phyloP scores from a whole-genome alignment of 2,113 vertebrate species.

The Noturus placidus region DNA sequence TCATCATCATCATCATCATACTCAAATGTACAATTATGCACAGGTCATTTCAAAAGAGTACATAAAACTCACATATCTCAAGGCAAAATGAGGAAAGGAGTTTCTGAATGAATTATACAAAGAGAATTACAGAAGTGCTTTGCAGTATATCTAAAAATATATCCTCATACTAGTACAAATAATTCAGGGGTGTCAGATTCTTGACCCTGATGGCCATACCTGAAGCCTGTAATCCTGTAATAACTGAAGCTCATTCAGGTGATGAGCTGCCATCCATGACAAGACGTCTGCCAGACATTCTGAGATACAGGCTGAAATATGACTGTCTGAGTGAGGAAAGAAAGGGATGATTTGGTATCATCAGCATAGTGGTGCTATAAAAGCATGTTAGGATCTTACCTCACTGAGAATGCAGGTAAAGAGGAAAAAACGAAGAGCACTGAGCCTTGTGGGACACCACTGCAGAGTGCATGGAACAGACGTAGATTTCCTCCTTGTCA shows the following conservation, averaged over 20 bases:
- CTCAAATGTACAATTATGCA: not conserved
- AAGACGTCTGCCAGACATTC: slow-evolving; percentile 5
- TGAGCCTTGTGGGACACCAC: not conserved
- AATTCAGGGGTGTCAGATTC: not conserved
- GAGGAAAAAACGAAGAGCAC: not conserved
- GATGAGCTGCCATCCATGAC: slow-evolving; percentile 12
- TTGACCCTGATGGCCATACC: too few relatives aligned
- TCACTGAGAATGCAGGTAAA: not conserved
- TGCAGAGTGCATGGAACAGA: not conserved
- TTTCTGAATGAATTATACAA: not conserved
- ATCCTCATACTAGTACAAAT: not conserved
- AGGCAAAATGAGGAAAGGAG: not conserved
- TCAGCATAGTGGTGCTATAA: not conserved
- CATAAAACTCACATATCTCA: not conserved
- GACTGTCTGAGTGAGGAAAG: not conserved
- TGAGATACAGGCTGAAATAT: not conserved
- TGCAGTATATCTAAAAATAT: not conserved
- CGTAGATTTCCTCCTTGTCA: not conserved
- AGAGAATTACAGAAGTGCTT: not conserved
- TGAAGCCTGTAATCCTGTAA: too few relatives aligned
- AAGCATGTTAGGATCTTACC: not conserved
- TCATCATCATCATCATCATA: not conserved
- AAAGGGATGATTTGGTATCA: not conserved
- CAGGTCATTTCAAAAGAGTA: not conserved
- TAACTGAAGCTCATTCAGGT: too few relatives aligned